These are phyloP conservation scores for Thumatha senex DNA, from an alignment of 2,888 invertebrate genomes.

Conservation along the genomic window DNA sequence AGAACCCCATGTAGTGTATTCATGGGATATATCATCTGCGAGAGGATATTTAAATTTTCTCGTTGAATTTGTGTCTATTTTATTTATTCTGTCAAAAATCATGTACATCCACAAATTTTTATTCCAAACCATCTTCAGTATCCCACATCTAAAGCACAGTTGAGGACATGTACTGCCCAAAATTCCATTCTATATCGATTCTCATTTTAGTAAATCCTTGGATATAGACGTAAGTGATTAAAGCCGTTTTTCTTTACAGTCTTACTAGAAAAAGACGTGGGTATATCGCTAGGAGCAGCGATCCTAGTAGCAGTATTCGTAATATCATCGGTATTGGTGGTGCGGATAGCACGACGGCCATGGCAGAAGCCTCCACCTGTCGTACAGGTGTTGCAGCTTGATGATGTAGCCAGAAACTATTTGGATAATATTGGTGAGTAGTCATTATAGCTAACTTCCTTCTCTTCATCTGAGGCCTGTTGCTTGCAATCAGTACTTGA, in stretches of 20 bases:
- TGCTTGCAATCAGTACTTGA: neutral
- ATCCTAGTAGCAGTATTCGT: slow-evolving; percentile 64
- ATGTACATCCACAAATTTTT: no score
- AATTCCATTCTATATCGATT: no score
- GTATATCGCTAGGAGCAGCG: slow-evolving; percentile 69
- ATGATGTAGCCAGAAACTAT: slow-evolving; percentile 72
- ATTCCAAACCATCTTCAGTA: no score
- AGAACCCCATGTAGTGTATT: no score
- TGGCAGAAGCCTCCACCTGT: slow-evolving; percentile 63
- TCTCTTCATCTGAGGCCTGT: neutral
- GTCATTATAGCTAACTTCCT: slow-evolving; percentile 8
- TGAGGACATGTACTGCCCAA: no score
- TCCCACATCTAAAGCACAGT: no score
- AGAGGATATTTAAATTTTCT: no score
- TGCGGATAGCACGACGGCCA: slow-evolving; percentile 57
- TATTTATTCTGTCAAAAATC: no score
- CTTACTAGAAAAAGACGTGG: slow-evolving; percentile 68
- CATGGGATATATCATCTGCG: no score
- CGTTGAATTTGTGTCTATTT: no score
- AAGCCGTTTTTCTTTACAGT: slow-evolving; percentile 45
- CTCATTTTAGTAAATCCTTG: no score
- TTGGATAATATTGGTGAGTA: slow-evolving; percentile 70
- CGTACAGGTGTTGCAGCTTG: slow-evolving; percentile 73
- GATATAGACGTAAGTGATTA: no score
- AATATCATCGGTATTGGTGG: slow-evolving; percentile 57